Evolutionary conservation across 2,888 invertebrate species (phyloP), one percentile per base, ranked within the genome.

Genomic region (Helicoverpa assulta): DNA sequence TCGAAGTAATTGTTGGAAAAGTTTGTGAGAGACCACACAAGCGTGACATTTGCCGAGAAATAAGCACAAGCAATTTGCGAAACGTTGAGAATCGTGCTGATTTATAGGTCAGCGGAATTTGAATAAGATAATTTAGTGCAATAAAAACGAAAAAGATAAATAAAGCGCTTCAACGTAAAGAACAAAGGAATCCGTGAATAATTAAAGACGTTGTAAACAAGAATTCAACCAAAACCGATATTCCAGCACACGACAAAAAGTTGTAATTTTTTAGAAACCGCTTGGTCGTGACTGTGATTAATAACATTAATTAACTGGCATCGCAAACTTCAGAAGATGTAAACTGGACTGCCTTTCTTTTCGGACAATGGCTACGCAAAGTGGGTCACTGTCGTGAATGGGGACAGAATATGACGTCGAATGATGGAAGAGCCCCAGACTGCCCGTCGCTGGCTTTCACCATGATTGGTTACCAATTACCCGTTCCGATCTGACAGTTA

Each of bases 401-500:
- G 73, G 88, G 85, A 80, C 85, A 80, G 74, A 86, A 82, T 84
- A 83, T 85, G 86, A 84, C 80, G 85, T 69, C 74, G 76, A 82
- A 86, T 88, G 87, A 85, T 81, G 66, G 84, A 84, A 84, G 85
- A 81, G 80, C 81, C 83, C 79, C 80, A 83, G 85, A 83, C 83
- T 77, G 78, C 62, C 66, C 70, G 84, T 70, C 86, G 81, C 83
- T 78, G 82, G 87, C 93, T 93, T 93, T 93, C 93, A 86, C 93
- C 88, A 80, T 88, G 90, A 91, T 91, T 90, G 91, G 87, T 84
- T 74, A 83, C 88, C 89, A 90, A 92, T 93, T 92, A 92, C 87
- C 85, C 85, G 84, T 84, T 84, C 84, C 83, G 84, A 82, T 77
- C 85, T 85, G 88, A 73, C 81, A 83, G 80, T 64, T 50, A 70